Conservation (phyloP, 2,888 invertebrate species). For the Notocelia uddmanniana region DNA sequence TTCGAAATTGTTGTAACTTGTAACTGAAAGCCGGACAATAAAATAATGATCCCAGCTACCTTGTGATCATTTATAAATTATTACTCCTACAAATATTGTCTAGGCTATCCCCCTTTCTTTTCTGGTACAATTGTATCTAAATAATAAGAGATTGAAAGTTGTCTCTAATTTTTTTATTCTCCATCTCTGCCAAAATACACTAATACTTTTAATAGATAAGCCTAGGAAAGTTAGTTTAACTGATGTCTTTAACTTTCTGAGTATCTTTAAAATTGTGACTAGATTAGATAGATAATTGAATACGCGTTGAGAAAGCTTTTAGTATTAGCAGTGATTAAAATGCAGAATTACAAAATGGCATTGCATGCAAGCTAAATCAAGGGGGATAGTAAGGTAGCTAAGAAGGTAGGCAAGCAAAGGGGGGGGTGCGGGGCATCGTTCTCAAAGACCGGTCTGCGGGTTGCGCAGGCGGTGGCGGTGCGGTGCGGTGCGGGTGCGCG, state of each 20-base stretch:
- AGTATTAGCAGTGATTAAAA: slow-evolving; percentile 29
- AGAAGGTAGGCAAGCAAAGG: slow-evolving; percentile 66
- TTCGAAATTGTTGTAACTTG: neutral
- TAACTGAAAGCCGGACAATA: neutral
- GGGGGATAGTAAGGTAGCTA: slow-evolving; percentile 63
- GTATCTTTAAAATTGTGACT: slow-evolving; percentile 23
- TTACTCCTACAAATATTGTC: neutral
- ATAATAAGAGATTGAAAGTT: too few relatives aligned
- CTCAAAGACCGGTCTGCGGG: slow-evolving; percentile 76
- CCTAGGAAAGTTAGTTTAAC: neutral
- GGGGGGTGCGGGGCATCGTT: slow-evolving; percentile 76
- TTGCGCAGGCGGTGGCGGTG: slow-evolving; percentile 58
- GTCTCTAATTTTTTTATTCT: neutral
- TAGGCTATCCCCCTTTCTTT: neutral
- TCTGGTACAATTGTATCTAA: neutral
- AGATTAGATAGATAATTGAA: slow-evolving; percentile 18
- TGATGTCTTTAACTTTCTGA: slow-evolving; percentile 1
- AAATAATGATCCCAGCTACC: neutral
- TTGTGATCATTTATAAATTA: neutral
- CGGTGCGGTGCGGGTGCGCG: slow-evolving; percentile 57
- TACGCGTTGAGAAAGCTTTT: slow-evolving; percentile 16
- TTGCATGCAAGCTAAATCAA: slow-evolving; percentile 52
- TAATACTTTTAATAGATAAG: slow-evolving; percentile 5
- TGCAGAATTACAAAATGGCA: slow-evolving; percentile 41
- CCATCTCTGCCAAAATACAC: neutral